phyloP scores from a whole-genome alignment of 1,140 invertebrate genomes.

The Bombus pyrosoma region DNA sequence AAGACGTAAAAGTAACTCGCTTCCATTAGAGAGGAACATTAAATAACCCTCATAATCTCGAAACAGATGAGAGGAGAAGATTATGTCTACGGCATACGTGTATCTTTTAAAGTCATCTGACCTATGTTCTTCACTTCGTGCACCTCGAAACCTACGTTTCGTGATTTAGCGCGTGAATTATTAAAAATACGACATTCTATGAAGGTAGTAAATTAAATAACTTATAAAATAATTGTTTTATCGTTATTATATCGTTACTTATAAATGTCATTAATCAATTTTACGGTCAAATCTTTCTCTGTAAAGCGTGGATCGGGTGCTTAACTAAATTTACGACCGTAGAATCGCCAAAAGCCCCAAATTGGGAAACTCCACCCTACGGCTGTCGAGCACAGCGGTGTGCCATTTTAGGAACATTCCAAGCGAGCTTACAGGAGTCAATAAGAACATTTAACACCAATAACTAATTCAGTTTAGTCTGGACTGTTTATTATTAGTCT shows the following conservation, averaged over 20 bases:
- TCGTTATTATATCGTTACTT: not conserved
- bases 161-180: not conserved
- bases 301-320: not conserved
- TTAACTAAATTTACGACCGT: not conserved
- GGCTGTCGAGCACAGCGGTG: not conserved
- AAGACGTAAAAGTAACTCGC: not conserved
- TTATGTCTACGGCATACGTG: not conserved
- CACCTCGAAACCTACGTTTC: not conserved
- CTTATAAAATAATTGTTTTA: not conserved
- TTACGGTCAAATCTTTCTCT: not conserved
- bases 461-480: not conserved
- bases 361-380: not conserved
- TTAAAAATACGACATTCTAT: not conserved
- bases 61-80: slow-evolving; percentile 9
- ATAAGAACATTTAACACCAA: not conserved
- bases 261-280: not conserved
- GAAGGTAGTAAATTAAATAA: not conserved
- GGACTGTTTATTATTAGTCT: not conserved
- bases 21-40: slow-evolving; percentile 16
- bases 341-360: not conserved
- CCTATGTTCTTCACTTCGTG: not conserved
- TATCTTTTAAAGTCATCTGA: slow-evolving; percentile 6
- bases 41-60: slow-evolving; percentile 15
- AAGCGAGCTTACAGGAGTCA: not conserved
- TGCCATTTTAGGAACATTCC: not conserved